Evolutionary conservation across 2,888 invertebrate genomes (phyloP), one percentile per base, ranked within the genome.

Genomic region (Copidosoma aretas): DNA sequence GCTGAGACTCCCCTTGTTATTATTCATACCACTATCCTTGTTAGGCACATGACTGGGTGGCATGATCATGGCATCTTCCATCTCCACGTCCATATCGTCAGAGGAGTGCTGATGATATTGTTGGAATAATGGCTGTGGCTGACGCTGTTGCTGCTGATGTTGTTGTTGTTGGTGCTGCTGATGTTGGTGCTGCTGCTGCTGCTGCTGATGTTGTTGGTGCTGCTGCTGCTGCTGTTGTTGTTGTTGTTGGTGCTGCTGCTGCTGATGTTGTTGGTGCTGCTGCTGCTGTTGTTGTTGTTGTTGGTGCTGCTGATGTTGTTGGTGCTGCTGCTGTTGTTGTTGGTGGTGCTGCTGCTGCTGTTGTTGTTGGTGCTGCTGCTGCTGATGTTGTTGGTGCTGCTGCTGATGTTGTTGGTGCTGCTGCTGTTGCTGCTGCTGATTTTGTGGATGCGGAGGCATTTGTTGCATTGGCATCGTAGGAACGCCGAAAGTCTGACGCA

Each of bases 31-130:
- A 49, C 17, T 53, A 19, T 62, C 57, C 43, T 56, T 66, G 12
- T 10, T 63, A 39, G 62, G 19, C 4, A 5, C 74, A 32, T 76
- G 66, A 19, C 67, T 81, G 57, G 74, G 78, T 1, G 81, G 80
- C 79, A 82, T 81, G 4, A 80, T 77, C 80, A 82, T 81, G n/a
- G 77, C 89, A 72, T 89, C 88, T 68, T 90, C 90, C 81, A 90
- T 89, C 81, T 93, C 93, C 53, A 93, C 87, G 74, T 93, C 93
- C 93, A 93, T 93, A 64, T 91, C 91, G 77, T 93, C 93, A 64
- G 91, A 91, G 60, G 87, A 84, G 60, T 81, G 81, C 17, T 83
- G 72, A 22, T 70, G 69, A 0, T 63, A 64, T 19, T 53, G 52
- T 14, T 43, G 77, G 1, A 69, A 57, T 8, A 32, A 77, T 1